phyloP scores from a whole-genome alignment of 2,888 invertebrate species.

The Spilosoma lubricipeda region DNA sequence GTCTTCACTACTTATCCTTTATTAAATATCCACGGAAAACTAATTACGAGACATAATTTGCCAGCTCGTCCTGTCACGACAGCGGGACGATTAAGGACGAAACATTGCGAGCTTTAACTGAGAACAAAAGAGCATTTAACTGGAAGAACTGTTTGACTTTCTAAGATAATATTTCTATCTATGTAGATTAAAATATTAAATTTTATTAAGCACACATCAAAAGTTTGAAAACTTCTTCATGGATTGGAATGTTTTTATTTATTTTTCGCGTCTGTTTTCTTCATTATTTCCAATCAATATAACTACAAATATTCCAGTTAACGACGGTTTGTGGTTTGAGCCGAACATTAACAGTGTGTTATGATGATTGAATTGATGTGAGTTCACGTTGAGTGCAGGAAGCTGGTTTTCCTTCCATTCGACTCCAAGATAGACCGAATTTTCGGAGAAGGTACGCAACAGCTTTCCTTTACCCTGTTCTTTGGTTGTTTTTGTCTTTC shows the following conservation, averaged over 20 bases:
- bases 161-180: not conserved
- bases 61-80: conserved; percentile 42
- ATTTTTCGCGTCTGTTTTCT: too few species aligned
- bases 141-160: not conserved
- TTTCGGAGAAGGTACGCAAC: not conserved
- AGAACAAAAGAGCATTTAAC: not conserved
- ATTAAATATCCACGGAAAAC: conserved; percentile 49
- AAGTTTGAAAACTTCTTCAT: too few species aligned
- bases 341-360: not conserved
- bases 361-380: not conserved
- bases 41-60: conserved; percentile 52
- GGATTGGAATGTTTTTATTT: too few species aligned
- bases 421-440: not conserved
- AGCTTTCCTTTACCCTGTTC: too few species aligned
- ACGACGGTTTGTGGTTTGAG: too few species aligned
- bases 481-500: too few species aligned
- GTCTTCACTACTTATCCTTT: conserved; percentile 43
- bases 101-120: conserved; percentile 36
- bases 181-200: too few species aligned
- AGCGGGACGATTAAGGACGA: conserved; percentile 46
- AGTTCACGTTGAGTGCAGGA: not conserved
- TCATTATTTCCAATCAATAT: too few species aligned
- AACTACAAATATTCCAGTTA: too few species aligned
- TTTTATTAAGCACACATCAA: too few species aligned
- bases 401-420: not conserved